Base-by-base conservation (phyloP, 1,140 invertebrate species). In the Neuroterus valhalla region DNA sequence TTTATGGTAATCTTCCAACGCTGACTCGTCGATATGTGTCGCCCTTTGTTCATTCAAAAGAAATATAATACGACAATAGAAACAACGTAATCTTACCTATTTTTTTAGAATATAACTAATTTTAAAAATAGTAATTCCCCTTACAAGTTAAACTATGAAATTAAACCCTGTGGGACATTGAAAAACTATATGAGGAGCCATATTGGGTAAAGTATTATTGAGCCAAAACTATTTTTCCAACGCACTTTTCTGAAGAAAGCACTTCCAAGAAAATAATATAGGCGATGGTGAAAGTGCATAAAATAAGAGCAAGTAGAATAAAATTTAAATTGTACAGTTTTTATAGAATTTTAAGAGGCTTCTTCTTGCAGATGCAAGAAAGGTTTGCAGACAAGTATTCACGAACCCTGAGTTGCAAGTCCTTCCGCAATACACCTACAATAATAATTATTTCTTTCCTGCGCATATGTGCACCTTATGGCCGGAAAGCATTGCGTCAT, bases 21-120 rank as follows among this genome's bases (percentile, higher is more conserved):
- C 26, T 62, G 55, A 62, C 55, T 62, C 26, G 55, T 62, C 26
- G 31, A 31, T 62, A 62, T 62, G 4, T 38, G 3, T 62, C 14
- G 55, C n/a, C 26, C n/a, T 31, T 55, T 31, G 26, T 26, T 62
- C n/a, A 62, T 62, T 31, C 15, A 62, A 62, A 62, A 31, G 23
- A 55, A 55, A 23, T n/a, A n/a, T n/a, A n/a, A n/a, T n/a, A n/a
- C n/a, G n/a, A 15, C 55, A 62, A n/a, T 62, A 8, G 17, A 2
- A 0, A 19, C 0, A 48, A 48, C 2, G 17, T 2, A n/a, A 26
- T 2, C 23, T 26, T 26, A 11, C 12, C 23, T 52, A 62, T 31
- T 62, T 62, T 21, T 15, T 10, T 2, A 11, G 21, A 26, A 26
- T 26, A 12, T 2, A 15, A 26, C 15, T 2, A 4, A 38, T n/a